Percentiles rank a stretch among this genome's conserved stretches.
Evolutionary conservation across 2,797 vertebrate genomes (phyloP).

Genomic region (Lycodopsis pacificus): DNA sequence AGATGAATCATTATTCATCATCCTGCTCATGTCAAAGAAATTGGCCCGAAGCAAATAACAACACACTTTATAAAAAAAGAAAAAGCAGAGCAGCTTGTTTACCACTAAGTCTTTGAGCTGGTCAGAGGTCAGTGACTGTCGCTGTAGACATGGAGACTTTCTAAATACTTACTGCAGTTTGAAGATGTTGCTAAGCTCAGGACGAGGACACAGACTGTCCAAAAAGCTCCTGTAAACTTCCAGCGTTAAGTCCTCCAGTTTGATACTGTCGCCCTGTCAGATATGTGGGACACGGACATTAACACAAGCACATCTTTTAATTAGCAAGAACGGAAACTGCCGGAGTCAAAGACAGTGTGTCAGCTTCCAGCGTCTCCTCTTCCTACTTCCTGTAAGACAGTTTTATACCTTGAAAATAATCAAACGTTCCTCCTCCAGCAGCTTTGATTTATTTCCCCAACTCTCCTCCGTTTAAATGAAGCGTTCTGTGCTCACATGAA

Average conservation of each 20-base stretch:
- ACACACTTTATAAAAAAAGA: constrained; percentile 4
- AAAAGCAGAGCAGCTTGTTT: not conserved
- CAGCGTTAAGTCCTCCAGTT: constrained; percentile 93
- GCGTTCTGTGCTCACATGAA: constrained; percentile 11
- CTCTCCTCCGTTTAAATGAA: not conserved
- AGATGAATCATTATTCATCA: constrained; percentile 32
- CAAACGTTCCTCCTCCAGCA: not conserved
- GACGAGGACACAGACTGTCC: constrained; percentile 93
- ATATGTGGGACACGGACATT: not conserved
- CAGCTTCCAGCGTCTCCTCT: not conserved
- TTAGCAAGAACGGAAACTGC: not conserved
- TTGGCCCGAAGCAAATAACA: constrained; percentile 30
- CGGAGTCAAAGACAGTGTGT: not conserved
- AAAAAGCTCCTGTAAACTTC: constrained; percentile 93
- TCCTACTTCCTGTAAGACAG: not conserved
- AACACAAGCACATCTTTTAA: not conserved
- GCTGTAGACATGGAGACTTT: not conserved
- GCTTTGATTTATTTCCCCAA: not conserved
- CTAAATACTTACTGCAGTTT: constrained; percentile 90
- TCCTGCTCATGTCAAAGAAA: constrained; percentile 38
- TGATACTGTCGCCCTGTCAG: constrained; percentile 93
- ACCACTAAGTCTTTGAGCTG: constrained; percentile 1
- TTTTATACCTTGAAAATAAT: not conserved
- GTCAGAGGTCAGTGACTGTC: constrained; percentile 1
- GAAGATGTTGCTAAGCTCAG: constrained; percentile 94